phyloP scores from a whole-genome alignment of 1,140 invertebrate species.

The silkworm (Bombyx mori) region DNA sequence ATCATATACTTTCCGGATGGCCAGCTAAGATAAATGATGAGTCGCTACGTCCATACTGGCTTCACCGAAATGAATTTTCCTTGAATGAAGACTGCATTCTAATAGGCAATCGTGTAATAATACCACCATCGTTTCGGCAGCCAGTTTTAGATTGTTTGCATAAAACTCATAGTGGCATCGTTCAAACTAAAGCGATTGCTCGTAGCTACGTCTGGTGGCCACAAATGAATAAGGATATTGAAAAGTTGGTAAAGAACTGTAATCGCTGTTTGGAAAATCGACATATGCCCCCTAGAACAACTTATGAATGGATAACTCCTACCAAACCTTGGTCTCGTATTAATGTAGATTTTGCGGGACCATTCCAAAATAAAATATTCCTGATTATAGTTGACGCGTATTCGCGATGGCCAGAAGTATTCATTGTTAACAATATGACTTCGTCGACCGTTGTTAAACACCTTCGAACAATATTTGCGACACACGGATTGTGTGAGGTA shows the following conservation, averaged over 20 bases:
- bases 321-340: conserved; percentile 54
- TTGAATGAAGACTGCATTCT: conserved; percentile 20
- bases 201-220: conserved; percentile 68
- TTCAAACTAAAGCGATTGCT: conserved; percentile 64
- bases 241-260: conserved; percentile 16
- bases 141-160: conserved; percentile 27
- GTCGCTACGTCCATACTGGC: conserved; percentile 15
- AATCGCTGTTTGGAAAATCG: conserved; percentile 15
- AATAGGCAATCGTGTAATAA: conserved; percentile 18
- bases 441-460: conserved; percentile 18
- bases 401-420: no score
- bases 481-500: no score
- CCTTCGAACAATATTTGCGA: conserved; percentile 18
- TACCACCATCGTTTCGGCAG: conserved; percentile 10
- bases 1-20: conserved; percentile 17
- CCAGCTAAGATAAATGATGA: conserved; percentile 12
- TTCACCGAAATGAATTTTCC: conserved; percentile 17
- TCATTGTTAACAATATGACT: conserved; percentile 15
- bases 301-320: conserved; percentile 33
- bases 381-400: no score
- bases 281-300: conserved; percentile 25
- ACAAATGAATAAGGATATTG: conserved; percentile 50
- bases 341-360: conserved; percentile 68
- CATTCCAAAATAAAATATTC: conserved; percentile 42
- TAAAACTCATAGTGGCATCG: conserved; percentile 52